Base-by-base conservation (phyloP, 2,888 invertebrate species). In the Ptychoptera contaminata region DNA sequence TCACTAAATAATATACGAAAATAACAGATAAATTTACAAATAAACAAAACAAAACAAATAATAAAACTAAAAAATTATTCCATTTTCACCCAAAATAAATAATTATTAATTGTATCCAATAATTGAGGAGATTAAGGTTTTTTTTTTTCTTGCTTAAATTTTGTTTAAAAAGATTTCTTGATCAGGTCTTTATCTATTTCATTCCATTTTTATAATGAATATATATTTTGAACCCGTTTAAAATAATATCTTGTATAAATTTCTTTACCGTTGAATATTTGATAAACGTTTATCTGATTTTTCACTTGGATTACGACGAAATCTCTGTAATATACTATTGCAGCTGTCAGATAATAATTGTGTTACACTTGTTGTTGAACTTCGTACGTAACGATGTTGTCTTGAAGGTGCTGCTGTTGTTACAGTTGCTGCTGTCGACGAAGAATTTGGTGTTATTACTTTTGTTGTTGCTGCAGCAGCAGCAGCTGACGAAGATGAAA, bases 311-410 rank as follows among this genome's bases (percentile, higher is more conserved):
- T 83, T 83, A 49, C 87, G 76, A 50, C 82, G 74, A 56, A 90
- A 70, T 52, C 86, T 74, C 61, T 86, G 86, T 56, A 90, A 73
- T 53, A 90, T 73, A 67, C 77, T 88, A 57, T 84, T 82, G 67
- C 86, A 90, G 54, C 87, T 86, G 62, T 90, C 88, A 54, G 81
- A 82, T 54, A 90, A 69, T 56, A 90, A 69, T 66, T 90, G 88
- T 51, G 86, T 82, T 55, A 90, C 85, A 67, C 86, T 87, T 43
- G 79, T 77, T 38, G 80, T 79, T 43, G 87, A 83, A 50, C 76
- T 71, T 50, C 88, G 77, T 52, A 79, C 72, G 67, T 87, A 86
- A 52, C 85, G 76, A 59, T 74, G 75, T 52, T 79, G 74, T 49
- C 77, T 72, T 46, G 69, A 60, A 61, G 74, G 58, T 66, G 73